A percentile compares a stretch with the other conserved stretches of the same genome.
Evolutionary conservation across 2,113 vertebrate genomes (phyloP).

Genomic region (Pachyramphus minor): DNA sequence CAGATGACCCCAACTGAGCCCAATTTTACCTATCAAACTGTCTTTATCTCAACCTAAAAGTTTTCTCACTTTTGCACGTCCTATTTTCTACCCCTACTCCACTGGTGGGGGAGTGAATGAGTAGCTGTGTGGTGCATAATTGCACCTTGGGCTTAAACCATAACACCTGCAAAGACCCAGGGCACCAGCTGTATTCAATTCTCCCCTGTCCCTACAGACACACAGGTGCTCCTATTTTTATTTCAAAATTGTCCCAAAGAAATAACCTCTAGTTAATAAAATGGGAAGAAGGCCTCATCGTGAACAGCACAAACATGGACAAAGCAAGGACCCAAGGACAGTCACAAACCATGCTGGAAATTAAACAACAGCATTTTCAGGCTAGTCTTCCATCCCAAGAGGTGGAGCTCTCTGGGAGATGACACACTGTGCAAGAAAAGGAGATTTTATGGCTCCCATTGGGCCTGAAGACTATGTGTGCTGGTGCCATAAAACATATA

Average conservation of each 20-base stretch:
- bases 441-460: not conserved
- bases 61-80: not conserved
- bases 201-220: not conserved
- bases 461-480: rapidly evolving
- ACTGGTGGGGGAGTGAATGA: not conserved
- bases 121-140: not conserved
- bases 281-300: not conserved
- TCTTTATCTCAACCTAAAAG: not conserved
- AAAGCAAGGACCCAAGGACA: not conserved
- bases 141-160: not conserved
- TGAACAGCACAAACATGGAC: not conserved
- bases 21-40: not conserved
- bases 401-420: not conserved
- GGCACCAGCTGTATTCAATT: not conserved
- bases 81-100: not conserved
- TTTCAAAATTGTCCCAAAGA: not conserved
- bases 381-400: not conserved
- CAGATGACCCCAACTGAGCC: not conserved
- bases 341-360: not conserved
- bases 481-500: not conserved
- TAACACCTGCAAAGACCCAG: not conserved
- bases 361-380: not conserved
- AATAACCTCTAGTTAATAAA: not conserved
- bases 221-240: not conserved
- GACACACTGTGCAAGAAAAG: not conserved